Base-by-base conservation (phyloP, 2,797 vertebrate species). In the Acrossocheilus wenchowensis region DNA sequence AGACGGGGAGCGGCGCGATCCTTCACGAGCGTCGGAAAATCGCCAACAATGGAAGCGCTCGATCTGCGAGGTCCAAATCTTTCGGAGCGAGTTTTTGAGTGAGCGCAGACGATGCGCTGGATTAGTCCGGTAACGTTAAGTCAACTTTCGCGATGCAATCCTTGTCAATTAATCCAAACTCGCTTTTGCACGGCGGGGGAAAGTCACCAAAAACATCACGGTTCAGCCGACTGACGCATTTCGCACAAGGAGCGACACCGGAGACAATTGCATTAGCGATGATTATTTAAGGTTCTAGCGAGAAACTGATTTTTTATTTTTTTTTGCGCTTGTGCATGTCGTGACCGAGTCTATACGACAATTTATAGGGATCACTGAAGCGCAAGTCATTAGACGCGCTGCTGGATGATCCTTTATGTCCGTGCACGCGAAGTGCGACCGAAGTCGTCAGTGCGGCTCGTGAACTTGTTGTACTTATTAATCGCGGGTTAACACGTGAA, bases 1-100 rank as follows among this genome's bases (percentile, higher is more conserved):
- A 94, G 94, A 95, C 94, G 94, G 94, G 94, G 94, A 94, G 95
- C 94, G 94, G 94, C 94, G 92, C 92, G 91, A 93, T 89, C 91
- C 90, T 91, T 92, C 92, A 91, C 91, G 87, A 60, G 88, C 89
- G 92, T 90, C 92, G 90, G 79, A 86, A 91, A 84, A 89, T 80
- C 89, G 75, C 57, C 82, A 91, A 91, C 89, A 91, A 92, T 90
- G 88, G 91, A 92, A 94, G 93, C 92, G 94, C 92, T 90, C 87
- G 91, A 89, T 74, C 50, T 66, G 39, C 66, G 72, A 43, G 71
- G 14, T 30, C 54, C 54, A 78, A 68, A 21, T 54, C 60, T 54
- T 54, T 75, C 68, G 23, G 43, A 72, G 57, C 54, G 62, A 87
- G 86, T 79, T 88, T 83, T 69, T 85, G n/a, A 81, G 54, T 82